A percentile compares a stretch with the other conserved stretches of the same genome.
Evolutionary conservation across 2,888 invertebrate species (phyloP).

Genomic region (Cephalotes varians): DNA sequence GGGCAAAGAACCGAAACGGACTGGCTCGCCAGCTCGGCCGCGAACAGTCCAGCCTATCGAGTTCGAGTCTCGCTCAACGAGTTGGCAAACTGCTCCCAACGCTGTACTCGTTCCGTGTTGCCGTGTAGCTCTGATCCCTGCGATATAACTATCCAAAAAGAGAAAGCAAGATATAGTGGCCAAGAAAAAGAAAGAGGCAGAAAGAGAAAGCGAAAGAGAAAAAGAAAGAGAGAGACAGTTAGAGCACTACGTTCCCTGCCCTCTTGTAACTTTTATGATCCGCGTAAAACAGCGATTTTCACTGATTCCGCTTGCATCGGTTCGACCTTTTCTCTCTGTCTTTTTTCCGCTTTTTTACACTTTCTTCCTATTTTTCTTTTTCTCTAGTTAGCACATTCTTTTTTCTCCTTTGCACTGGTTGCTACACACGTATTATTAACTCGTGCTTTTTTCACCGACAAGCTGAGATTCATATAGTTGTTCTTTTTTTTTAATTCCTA

Average conservation of each 20-base stretch:
- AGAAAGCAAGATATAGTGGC: slow-evolving; percentile 5
- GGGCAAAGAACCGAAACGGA: slow-evolving; percentile 72
- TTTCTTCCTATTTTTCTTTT: slow-evolving; percentile 30
- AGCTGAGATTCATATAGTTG: slow-evolving; percentile 18
- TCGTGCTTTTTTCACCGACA: slow-evolving; percentile 50
- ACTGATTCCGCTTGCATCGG: slow-evolving; percentile 67
- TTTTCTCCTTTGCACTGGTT: slow-evolving; percentile 40
- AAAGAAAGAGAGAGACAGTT: slow-evolving; percentile 37
- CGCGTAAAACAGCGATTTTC: slow-evolving; percentile 80
- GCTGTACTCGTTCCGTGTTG: slow-evolving; percentile 66
- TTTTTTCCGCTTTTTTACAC: slow-evolving; percentile 28
- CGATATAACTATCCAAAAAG: slow-evolving; percentile 76
- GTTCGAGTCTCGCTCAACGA: slow-evolving; percentile 81
- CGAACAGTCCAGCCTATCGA: slow-evolving; percentile 72
- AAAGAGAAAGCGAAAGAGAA: slow-evolving; percentile 22
- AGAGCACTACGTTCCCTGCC: slow-evolving; percentile 75
- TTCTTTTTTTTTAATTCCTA: background rate
- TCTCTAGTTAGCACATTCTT: background rate
- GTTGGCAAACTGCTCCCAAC: slow-evolving; percentile 83
- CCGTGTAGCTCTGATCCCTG: slow-evolving; percentile 59
- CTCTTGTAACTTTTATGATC: slow-evolving; percentile 82
- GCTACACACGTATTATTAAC: slow-evolving; percentile 64
- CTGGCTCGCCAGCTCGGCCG: slow-evolving; percentile 60
- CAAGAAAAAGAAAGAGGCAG: slow-evolving; percentile 27
- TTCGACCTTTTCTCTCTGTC: slow-evolving; percentile 58